Evolutionary conservation across 2,888 invertebrate genomes (phyloP), one percentile per base, ranked within the genome.

Genomic region (Caenorhabditis becei): DNA sequence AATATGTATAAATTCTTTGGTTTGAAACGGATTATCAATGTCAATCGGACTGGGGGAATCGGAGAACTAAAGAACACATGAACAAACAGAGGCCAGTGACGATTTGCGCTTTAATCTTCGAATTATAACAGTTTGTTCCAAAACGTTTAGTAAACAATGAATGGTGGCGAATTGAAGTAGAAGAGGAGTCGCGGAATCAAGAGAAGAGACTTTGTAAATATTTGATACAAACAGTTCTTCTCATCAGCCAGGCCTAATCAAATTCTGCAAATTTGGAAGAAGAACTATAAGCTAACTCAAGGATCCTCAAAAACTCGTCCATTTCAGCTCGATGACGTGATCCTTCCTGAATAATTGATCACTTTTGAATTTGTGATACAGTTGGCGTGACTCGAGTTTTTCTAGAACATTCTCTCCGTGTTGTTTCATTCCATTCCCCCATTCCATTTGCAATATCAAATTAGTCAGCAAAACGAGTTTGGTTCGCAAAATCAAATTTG

Each of bases 41-140:
- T 7, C 20, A 51, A 51, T 4, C 23, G 2, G 51, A 51, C 1
- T 41, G 14, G 11, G 41, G 14, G 41, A 1, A 23, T 1, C 14
- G n/a, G n/a, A n/a, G n/a, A 16, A n/a, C 35, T 59, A 28, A 20
- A 32, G 18, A 28, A 56, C 56, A 35, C 8, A 7, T 32, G 35
- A 16, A 28, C 56, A 56, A 56, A 56, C 56, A 56, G n/a, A 10
- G 51, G 32, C 32, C 58, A 18, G 67, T 75, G 75, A 75, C 66
- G 75, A 49, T 53, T 58, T 66, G 75, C 37, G 66, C 66, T 67
- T 65, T 75, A 61, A 75, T 66, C 66, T 75, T 20, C 35, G 28
- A 37, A 37, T 74, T 65, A 49, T 66, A 74, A 74, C 58, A 66
- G 66, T 75, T n/a, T n/a, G n/a, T n/a, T 75, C 75, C 66, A 67